These are phyloP conservation scores for Cantharis lateralis DNA, from an alignment of 2,888 invertebrate genomes.

Conservation along the genomic window DNA sequence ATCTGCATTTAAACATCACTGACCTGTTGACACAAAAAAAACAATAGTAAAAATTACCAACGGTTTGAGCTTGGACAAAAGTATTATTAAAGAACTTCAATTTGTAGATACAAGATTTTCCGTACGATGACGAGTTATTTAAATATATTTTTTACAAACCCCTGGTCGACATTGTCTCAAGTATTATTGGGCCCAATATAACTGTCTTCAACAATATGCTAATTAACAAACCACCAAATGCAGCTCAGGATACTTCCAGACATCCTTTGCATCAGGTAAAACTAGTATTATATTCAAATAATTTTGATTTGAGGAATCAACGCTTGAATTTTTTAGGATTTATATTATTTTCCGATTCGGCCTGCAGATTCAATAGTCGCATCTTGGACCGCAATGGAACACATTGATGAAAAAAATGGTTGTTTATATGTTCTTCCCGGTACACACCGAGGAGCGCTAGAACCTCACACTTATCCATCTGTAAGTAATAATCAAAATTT, in stretches of 20 bases:
- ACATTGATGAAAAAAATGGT: conserved; percentile 75
- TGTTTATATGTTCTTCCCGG: conserved; percentile 84
- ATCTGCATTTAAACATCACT: too few species aligned
- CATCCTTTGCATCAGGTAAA: conserved; percentile 73
- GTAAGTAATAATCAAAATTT: conserved; percentile 51
- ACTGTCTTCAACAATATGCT: conserved; percentile 84
- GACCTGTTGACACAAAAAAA: too few species aligned
- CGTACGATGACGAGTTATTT: conserved; percentile 72
- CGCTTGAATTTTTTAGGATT: conserved; percentile 61
- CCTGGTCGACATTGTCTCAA: conserved; percentile 71
- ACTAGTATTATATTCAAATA: background rate
- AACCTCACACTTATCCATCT: conserved; percentile 72
- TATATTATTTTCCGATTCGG: conserved; percentile 87
- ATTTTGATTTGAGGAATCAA: too few species aligned
- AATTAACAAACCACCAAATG: conserved; percentile 87
- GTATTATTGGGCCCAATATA: conserved; percentile 75
- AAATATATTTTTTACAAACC: conserved; percentile 68
- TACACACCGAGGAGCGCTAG: conserved; percentile 66
- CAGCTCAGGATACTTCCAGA: conserved; percentile 62
- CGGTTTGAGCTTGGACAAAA: too few species aligned
- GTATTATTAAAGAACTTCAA: too few species aligned
- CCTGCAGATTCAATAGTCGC: conserved; percentile 80
- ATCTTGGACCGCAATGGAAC: conserved; percentile 89
- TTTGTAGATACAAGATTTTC: conserved; percentile 72
- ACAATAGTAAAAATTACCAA: too few species aligned